These are phyloP conservation scores for Xenus cinereus DNA, from an alignment of 2,113 vertebrate genomes.

Conservation along the genomic window DNA sequence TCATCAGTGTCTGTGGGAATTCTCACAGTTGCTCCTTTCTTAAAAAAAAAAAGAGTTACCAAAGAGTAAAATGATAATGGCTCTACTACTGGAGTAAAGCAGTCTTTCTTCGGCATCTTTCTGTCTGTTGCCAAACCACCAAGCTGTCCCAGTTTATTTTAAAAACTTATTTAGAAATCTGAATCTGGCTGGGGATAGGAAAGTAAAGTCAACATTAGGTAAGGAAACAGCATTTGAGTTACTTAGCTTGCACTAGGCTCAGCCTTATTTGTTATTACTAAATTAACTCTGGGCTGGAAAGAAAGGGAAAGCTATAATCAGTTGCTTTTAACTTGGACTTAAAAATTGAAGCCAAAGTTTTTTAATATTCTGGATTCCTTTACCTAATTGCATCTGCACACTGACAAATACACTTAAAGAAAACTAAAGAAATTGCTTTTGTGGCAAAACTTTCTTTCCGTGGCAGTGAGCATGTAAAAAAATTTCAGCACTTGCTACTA, in stretches of 20 bases:
- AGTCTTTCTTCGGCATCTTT: not conserved
- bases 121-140: not conserved
- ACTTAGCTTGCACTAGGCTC: constrained; percentile 3
- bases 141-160: not conserved
- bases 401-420: not conserved
- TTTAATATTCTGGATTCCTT: constrained; percentile 5
- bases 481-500: not conserved
- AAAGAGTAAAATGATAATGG: not conserved
- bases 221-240: not conserved
- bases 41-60: not conserved
- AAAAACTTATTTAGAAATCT: constrained; percentile 45
- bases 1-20: not conserved
- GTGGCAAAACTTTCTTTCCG: not conserved
- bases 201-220: constrained; percentile 30
- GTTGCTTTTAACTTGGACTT: constrained; percentile 4
- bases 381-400: not conserved
- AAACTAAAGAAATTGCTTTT: not conserved
- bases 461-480: not conserved
- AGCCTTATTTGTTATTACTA: constrained; percentile 42
- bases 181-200: not conserved
- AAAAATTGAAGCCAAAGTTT: not conserved
- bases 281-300: not conserved
- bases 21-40: not conserved
- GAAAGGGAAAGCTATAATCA: not conserved
- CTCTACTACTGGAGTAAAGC: not conserved